Conservation (phyloP, 1,140 invertebrate species). For the Cotesia vestalis region DNA sequence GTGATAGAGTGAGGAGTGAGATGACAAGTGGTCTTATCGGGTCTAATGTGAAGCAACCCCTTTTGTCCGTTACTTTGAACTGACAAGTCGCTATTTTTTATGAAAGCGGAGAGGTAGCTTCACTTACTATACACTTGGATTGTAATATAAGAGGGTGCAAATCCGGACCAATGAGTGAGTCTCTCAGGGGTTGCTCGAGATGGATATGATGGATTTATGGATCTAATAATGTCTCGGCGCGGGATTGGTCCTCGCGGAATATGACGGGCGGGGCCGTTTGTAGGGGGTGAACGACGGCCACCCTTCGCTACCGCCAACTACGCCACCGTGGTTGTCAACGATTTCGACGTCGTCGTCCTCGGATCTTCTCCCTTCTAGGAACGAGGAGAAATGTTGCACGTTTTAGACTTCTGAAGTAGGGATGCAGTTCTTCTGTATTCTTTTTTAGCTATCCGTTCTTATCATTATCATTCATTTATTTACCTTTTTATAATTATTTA, state of each 20-base stretch:
- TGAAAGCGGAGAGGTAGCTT: neutral
- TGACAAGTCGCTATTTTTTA: neutral
- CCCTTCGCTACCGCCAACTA: slow-evolving; percentile 38
- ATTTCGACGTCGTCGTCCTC: no score
- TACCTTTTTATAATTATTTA: neutral
- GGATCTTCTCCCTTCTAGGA: slow-evolving; percentile 40
- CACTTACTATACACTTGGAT: neutral
- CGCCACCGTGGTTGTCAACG: slow-evolving; percentile 25
- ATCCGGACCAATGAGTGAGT: slow-evolving; percentile 54
- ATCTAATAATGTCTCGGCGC: slow-evolving; percentile 66
- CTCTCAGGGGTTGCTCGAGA: slow-evolving; percentile 44
- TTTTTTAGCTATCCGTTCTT: slow-evolving; percentile 38
- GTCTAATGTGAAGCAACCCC: slow-evolving; percentile 18
- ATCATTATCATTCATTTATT: slow-evolving; percentile 10
- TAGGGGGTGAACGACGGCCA: slow-evolving; percentile 34
- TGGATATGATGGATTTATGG: slow-evolving; percentile 70
- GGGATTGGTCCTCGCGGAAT: slow-evolving; percentile 64
- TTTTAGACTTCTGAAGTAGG: slow-evolving; percentile 40
- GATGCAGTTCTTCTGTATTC: slow-evolving; percentile 54
- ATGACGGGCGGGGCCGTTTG: slow-evolving; percentile 63
- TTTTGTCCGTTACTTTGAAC: slow-evolving; percentile 2
- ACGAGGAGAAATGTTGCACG: slow-evolving; percentile 42
- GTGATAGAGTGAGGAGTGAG: slow-evolving; percentile 16
- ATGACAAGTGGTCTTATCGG: neutral
- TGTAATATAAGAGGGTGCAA: slow-evolving; percentile 8